Conservation (phyloP, 1,140 invertebrate species). For the Psilanteris sp. region DNA sequence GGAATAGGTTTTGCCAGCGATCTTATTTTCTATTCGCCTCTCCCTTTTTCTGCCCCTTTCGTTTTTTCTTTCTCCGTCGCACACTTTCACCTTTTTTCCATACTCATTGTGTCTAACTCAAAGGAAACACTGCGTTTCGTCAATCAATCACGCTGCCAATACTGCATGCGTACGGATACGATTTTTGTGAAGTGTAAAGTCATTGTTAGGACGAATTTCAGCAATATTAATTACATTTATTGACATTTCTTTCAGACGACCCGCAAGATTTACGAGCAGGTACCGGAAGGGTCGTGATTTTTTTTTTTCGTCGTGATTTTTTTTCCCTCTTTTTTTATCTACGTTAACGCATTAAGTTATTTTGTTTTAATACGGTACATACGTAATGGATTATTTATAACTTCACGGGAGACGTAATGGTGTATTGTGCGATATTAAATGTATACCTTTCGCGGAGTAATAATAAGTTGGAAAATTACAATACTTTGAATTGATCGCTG, state of each 20-base stretch:
- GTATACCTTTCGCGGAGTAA: too few relatives aligned
- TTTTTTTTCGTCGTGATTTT: too few relatives aligned
- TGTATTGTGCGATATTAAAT: too few relatives aligned
- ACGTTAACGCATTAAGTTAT: too few relatives aligned
- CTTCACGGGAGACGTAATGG: too few relatives aligned
- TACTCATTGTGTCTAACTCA: conserved; percentile 35
- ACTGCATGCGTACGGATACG: conserved; percentile 20
- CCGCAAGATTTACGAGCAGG: not conserved
- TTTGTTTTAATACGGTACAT: too few relatives aligned
- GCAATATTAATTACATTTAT: conserved; percentile 27
- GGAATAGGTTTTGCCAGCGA: conserved; percentile 40
- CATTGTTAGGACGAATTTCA: conserved; percentile 25
- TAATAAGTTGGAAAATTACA: too few relatives aligned
- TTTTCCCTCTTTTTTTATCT: too few relatives aligned
- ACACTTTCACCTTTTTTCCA: conserved; percentile 60
- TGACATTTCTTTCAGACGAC: conserved; percentile 7
- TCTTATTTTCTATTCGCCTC: conserved; percentile 55
- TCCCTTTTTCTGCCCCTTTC: conserved; percentile 22
- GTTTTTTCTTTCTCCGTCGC: conserved; percentile 46
- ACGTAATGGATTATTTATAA: too few relatives aligned
- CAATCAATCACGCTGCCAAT: conserved; percentile 48
- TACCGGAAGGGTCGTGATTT: not conserved
- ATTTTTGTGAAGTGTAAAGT: conserved; percentile 38
- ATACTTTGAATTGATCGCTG: too few relatives aligned
- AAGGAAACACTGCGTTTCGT: conserved; percentile 40